Conservation (phyloP, 1,140 invertebrate genomes). For the Acyrthosiphon pisum region DNA sequence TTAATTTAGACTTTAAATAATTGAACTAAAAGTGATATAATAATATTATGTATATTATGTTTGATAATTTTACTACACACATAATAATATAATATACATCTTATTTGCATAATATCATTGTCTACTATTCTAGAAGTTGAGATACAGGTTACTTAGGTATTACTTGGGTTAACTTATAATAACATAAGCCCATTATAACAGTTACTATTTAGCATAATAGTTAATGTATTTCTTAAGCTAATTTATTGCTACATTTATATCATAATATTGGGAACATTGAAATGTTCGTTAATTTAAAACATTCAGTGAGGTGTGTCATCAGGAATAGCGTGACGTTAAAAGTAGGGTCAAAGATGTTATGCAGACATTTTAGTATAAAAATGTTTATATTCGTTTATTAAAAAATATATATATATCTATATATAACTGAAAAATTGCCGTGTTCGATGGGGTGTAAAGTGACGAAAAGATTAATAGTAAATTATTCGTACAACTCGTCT, state of each 20-base stretch:
- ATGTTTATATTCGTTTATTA: not conserved
- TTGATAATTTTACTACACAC: not conserved
- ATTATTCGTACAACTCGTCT: not conserved
- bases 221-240: not conserved
- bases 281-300: not conserved
- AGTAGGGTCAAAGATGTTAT: not conserved
- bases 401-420: not conserved
- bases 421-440: not conserved
- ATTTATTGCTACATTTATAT: not conserved
- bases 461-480: not conserved
- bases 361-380: not conserved
- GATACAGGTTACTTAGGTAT: not conserved
- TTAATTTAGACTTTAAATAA: not conserved
- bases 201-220: not conserved
- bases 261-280: not conserved
- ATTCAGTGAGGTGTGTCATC: not conserved
- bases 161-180: too few species aligned
- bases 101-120: too few species aligned
- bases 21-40: too few species aligned
- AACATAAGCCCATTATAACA: not conserved
- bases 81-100: not conserved
- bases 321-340: not conserved
- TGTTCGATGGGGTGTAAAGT: not conserved
- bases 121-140: too few species aligned
- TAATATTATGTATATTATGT: too few species aligned